Base-by-base conservation (phyloP, 2,113 vertebrate genomes). In the Pipa parva region DNA sequence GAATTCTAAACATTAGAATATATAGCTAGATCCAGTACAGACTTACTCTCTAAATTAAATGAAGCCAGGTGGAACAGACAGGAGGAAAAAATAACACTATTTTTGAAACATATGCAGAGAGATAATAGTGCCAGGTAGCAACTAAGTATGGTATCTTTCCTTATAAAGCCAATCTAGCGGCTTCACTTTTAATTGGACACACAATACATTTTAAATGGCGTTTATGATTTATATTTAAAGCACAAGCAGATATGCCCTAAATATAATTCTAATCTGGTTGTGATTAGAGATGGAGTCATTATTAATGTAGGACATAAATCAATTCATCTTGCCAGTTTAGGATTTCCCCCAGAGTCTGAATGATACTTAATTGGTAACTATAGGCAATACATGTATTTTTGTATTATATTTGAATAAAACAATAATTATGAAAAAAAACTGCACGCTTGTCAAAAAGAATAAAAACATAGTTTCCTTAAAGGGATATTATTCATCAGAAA, bases 1-100 rank as follows among this genome's bases (percentile, higher is more conserved):
- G 66, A 22, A 61, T 37, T 55, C 11, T n/a, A 36, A 37, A 28
- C 18, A 48, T 48, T 52, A 51, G 21, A 51, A 45, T 22, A 63
- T 20, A 58, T 10, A 36, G 28, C 31, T 37, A 8, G 10, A 17
- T 56, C 7, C 52, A 56, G 15, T 28, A 17, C 5, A 25, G 8
- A 56, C 27, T 29, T 20, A 29, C 27, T 54, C 50, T 29, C 52
- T n/a, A 31, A 57, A 11, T 36, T 51, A 12, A 25, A 17, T 49
- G 6, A 59, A 33, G 22, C n/a, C 55, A 58, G n/a, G 12, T 26
- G 42, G n/a, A 50, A 55, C 8, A 31, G 52, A 59, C 36, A 59
- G 29, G 18, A 56, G 22, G 37, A 22, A 52, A 12, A 31, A 39
- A 11, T 27, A 27, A 8, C 8, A 37, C 29, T 27, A 28, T 48